A percentile compares a stretch with the other conserved stretches of the same genome.
These are phyloP conservation scores for Acrobasis consociella DNA, from an alignment of 2,888 invertebrate genomes.

Conservation along the genomic window DNA sequence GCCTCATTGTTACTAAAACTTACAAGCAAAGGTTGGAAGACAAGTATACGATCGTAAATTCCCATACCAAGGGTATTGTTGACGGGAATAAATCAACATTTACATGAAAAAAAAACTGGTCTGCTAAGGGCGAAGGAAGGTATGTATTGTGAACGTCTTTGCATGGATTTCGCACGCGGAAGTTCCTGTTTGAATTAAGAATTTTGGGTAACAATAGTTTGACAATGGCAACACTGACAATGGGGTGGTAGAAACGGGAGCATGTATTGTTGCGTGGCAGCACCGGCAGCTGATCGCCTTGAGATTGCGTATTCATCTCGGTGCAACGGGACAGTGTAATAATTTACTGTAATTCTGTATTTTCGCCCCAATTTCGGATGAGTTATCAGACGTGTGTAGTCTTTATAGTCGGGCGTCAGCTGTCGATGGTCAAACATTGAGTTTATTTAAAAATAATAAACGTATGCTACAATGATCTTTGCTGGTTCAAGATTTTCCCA, in stretches of 20 bases:
- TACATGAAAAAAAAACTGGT: slow-evolving; percentile 76
- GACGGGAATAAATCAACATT: slow-evolving; percentile 79
- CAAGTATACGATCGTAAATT: slow-evolving; percentile 58
- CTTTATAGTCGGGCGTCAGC: slow-evolving; percentile 29
- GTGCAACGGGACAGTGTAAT: slow-evolving; percentile 54
- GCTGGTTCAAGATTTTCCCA: no score
- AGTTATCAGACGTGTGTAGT: slow-evolving; percentile 35
- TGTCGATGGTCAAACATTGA: slow-evolving; percentile 4
- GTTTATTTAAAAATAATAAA: slow-evolving; percentile 21
- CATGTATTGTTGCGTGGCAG: slow-evolving; percentile 61
- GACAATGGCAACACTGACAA: slow-evolving; percentile 63
- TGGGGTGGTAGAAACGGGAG: slow-evolving; percentile 65
- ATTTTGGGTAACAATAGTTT: slow-evolving; percentile 65
- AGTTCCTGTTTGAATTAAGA: slow-evolving; percentile 64
- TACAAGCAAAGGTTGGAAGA: slow-evolving; percentile 39
- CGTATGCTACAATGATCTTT: not conserved
- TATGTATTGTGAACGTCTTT: slow-evolving; percentile 56
- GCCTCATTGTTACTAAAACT: slow-evolving; percentile 44
- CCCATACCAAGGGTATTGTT: slow-evolving; percentile 75
- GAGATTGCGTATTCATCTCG: slow-evolving; percentile 52
- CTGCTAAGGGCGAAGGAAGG: slow-evolving; percentile 58
- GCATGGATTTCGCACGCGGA: slow-evolving; percentile 74
- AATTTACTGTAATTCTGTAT: slow-evolving; percentile 49
- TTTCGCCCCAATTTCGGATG: slow-evolving; percentile 43
- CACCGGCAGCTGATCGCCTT: slow-evolving; percentile 70